phyloP scores from a whole-genome alignment of 2,888 invertebrate species.

The Phasia obesa region DNA sequence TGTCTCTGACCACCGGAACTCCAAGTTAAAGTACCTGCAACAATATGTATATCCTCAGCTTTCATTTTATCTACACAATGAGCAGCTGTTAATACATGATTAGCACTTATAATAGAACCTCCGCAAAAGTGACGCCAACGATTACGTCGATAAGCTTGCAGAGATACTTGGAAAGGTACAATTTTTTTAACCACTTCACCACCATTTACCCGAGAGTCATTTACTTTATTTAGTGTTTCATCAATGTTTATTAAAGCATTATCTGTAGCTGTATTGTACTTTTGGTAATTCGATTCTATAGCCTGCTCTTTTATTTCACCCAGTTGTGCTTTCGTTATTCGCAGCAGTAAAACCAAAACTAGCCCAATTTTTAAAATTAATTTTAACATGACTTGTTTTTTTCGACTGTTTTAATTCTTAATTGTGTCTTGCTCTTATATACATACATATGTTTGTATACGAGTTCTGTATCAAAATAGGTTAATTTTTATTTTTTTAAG shows the following conservation, averaged over 20 bases:
- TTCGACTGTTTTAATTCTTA: not conserved
- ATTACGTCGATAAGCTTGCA: constrained; percentile 75
- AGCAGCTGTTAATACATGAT: constrained; percentile 80
- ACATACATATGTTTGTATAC: not conserved
- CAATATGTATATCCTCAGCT: constrained; percentile 74
- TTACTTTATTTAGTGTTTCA: not conserved
- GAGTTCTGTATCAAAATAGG: not conserved
- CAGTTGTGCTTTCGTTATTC: not conserved
- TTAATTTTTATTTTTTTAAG: not conserved
- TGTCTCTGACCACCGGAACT: constrained; percentile 77
- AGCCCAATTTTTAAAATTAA: not conserved
- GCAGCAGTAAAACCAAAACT: not conserved
- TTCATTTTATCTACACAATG: constrained; percentile 78
- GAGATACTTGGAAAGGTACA: constrained; percentile 81
- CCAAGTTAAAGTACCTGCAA: constrained; percentile 77
- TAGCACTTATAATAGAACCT: constrained; percentile 79
- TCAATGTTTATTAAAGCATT: not conserved
- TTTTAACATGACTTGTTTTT: constrained; percentile 12
- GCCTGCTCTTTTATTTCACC: not conserved
- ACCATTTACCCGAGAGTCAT: constrained; percentile 76
- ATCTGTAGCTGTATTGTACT: not conserved
- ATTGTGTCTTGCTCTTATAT: constrained; percentile 16
- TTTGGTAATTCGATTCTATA: too few relatives aligned
- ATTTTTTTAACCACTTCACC: constrained; percentile 75
- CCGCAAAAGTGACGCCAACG: constrained; percentile 81